phyloP scores from a whole-genome alignment of 2,888 invertebrate genomes.

The Crossocerus cetratus region DNA sequence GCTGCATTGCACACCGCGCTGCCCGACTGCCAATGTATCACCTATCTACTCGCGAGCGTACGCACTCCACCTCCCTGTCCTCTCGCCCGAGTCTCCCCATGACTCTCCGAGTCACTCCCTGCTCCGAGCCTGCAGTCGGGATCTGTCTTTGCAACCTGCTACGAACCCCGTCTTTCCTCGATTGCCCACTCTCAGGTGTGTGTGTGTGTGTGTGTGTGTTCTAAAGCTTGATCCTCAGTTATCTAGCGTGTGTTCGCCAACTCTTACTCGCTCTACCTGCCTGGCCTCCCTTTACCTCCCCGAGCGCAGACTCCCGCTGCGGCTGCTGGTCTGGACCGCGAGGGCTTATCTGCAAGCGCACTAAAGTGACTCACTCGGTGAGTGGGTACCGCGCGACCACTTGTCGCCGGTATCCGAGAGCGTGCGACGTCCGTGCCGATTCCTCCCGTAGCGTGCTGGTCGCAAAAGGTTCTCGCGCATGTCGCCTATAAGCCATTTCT shows the following conservation, averaged over 20 bases:
- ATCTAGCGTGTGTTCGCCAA: constrained; percentile 3
- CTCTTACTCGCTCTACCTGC: background rate
- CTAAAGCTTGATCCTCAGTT: constrained; percentile 3
- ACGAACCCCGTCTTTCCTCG: background rate
- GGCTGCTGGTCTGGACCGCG: background rate
- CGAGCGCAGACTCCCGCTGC: background rate
- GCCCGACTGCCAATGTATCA: constrained; percentile 54
- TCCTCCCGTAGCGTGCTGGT: background rate
- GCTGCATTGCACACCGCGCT: constrained; percentile 40
- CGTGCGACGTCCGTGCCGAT: constrained; percentile 40
- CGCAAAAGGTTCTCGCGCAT: constrained; percentile 29
- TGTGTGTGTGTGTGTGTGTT: background rate
- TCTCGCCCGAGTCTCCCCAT: constrained; percentile 12
- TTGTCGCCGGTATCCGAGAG: constrained; percentile 52
- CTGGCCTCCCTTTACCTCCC: constrained; percentile 3
- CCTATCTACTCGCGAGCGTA: constrained; percentile 51
- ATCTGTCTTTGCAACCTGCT: background rate
- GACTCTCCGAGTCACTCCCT: background rate
- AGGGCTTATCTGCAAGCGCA: constrained; percentile 37
- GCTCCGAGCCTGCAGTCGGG: background rate
- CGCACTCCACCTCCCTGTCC: constrained; percentile 22
- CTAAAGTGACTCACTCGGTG: constrained; percentile 58
- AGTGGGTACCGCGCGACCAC: constrained; percentile 51
- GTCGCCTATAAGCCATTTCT: constrained; percentile 10
- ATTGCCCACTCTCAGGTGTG: background rate